Evolutionary conservation across 2,113 vertebrate species (phyloP).

Genomic region (Sporophila hypoxantha): DNA sequence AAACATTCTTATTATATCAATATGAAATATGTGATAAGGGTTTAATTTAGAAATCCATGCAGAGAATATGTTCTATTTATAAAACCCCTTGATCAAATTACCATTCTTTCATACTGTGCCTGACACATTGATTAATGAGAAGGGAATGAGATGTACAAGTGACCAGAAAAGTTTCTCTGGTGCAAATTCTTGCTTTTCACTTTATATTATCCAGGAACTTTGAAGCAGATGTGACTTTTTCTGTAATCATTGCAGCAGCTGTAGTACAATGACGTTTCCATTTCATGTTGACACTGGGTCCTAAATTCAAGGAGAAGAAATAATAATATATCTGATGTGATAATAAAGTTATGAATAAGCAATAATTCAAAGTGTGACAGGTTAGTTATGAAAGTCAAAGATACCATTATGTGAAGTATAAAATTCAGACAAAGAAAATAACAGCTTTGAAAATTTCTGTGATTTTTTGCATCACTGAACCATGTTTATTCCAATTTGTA

Average conservation of each 20-base stretch:
- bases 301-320: not conserved
- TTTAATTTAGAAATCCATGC: not conserved
- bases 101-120: not conserved
- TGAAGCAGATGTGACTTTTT: not conserved
- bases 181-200: not conserved
- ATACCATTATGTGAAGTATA: not conserved
- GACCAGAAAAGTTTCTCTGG: not conserved
- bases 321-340: not conserved
- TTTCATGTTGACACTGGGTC: not conserved
- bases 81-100: not conserved
- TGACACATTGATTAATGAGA: not conserved
- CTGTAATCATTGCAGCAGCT: not conserved
- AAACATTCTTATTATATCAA: not conserved
- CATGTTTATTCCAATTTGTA: not conserved
- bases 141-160: not conserved
- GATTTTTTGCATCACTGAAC: not conserved
- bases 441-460: not conserved
- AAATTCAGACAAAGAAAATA: not conserved
- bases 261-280: not conserved
- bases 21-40: not conserved
- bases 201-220: not conserved
- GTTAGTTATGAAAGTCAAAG: not conserved
- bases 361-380: conserved; percentile 3
- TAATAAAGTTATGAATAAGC: not conserved
- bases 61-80: not conserved